These are phyloP conservation scores for Anhinga rufa DNA, from an alignment of 2,113 vertebrate species.

Conservation along the genomic window DNA sequence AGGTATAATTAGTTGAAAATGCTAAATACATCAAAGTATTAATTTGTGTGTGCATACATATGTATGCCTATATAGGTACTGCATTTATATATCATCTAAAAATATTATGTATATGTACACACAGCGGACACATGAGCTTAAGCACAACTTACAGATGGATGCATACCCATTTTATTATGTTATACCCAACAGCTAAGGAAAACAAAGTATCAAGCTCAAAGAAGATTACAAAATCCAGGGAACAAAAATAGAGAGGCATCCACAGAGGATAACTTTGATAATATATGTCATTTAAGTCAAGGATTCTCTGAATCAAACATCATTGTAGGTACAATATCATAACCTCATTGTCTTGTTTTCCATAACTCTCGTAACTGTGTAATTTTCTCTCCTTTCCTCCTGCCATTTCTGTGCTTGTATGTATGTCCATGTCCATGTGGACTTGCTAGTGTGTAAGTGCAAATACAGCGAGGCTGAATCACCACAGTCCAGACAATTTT, in stretches of 20 bases:
- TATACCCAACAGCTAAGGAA: background rate
- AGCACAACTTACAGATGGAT: background rate
- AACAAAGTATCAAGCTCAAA: background rate
- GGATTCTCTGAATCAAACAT: background rate
- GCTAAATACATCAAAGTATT: constrained; percentile 63
- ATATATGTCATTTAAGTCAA: background rate
- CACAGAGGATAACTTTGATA: background rate
- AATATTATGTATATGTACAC: background rate
- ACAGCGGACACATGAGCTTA: background rate
- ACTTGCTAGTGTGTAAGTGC: background rate
- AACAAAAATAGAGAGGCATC: background rate
- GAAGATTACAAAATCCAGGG: background rate
- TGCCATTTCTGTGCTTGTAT: background rate
- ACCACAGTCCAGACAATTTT: background rate
- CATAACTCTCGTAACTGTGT: background rate
- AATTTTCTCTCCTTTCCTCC: background rate
- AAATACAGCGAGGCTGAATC: background rate
- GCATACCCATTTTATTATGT: background rate
- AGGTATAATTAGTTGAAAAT: constrained; percentile 66
- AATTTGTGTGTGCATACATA: constrained; percentile 24
- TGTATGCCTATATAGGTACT: background rate
- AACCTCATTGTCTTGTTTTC: background rate
- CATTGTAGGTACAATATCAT: background rate
- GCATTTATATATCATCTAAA: background rate
- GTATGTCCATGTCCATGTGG: background rate